Evolutionary conservation across 2,797 vertebrate genomes (phyloP).

Genomic region (Pitangus sulphuratus): DNA sequence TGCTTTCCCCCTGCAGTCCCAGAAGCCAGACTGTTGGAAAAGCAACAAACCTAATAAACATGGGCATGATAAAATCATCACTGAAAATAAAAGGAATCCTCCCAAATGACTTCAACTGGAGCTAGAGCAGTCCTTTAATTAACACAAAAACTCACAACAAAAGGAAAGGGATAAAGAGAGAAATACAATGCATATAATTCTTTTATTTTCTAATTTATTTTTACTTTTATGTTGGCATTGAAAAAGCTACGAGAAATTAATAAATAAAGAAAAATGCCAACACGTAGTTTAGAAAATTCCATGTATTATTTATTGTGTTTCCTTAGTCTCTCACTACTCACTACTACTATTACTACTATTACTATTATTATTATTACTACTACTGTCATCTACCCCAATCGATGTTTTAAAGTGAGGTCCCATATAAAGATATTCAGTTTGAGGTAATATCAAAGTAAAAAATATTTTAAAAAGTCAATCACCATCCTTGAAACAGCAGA

Average conservation of each 20-base stretch:
- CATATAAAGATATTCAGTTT: neutral
- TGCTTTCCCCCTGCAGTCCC: neutral
- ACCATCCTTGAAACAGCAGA: neutral
- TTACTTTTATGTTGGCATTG: neutral
- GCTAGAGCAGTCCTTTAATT: neutral
- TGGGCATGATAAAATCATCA: slow-evolving; percentile 32
- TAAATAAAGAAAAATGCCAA: neutral
- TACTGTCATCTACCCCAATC: neutral
- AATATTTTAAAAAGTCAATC: neutral
- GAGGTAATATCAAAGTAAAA: neutral
- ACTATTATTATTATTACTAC: neutral
- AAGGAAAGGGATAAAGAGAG: neutral
- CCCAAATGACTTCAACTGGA: neutral
- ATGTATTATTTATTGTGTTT: neutral
- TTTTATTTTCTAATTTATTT: neutral
- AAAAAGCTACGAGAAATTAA: neutral
- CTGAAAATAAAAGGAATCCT: slow-evolving; percentile 33
- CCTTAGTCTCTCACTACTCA: neutral
- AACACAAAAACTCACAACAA: neutral
- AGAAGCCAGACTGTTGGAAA: slow-evolving; percentile 11
- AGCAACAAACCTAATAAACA: slow-evolving; percentile 20
- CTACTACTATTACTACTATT: neutral
- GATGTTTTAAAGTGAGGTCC: neutral
- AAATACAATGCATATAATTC: neutral
- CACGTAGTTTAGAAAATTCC: neutral